Conservation (phyloP, 2,797 vertebrate species). For the Phyllotis vaccarum region DNA sequence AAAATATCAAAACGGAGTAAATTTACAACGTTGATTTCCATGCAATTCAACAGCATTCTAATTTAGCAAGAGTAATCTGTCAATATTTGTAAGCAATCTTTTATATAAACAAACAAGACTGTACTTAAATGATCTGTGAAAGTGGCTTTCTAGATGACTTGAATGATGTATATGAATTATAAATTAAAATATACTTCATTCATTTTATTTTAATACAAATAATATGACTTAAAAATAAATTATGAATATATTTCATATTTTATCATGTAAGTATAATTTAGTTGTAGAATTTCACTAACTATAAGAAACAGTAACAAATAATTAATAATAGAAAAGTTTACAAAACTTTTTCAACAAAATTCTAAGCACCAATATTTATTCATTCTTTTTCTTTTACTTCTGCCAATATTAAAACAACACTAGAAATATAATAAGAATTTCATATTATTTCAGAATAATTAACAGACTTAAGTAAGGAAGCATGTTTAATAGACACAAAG, state of each 20-base stretch:
- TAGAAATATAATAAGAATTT: not conserved
- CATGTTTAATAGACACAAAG: not conserved
- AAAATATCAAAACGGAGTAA: not conserved
- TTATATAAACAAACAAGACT: not conserved
- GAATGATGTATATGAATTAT: not conserved
- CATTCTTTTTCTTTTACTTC: not conserved
- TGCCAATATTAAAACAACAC: not conserved
- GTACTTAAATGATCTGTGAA: not conserved
- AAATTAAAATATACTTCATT: not conserved
- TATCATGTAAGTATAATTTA: not conserved
- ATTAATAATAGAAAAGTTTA: not conserved
- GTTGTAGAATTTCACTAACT: not conserved
- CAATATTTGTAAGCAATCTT: not conserved
- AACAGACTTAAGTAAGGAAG: not conserved
- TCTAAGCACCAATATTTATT: not conserved
- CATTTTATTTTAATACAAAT: not conserved
- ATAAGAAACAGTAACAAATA: conserved; percentile 34
- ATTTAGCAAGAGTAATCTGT: not conserved
- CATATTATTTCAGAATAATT: not conserved
- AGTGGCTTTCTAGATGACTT: not conserved
- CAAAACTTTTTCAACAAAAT: not conserved
- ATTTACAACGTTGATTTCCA: not conserved
- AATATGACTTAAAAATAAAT: conserved; percentile 7
- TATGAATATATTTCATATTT: not conserved
- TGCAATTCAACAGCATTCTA: not conserved